phyloP scores from a whole-genome alignment of 2,113 vertebrate species.

The Nothoprocta perdicaria region DNA sequence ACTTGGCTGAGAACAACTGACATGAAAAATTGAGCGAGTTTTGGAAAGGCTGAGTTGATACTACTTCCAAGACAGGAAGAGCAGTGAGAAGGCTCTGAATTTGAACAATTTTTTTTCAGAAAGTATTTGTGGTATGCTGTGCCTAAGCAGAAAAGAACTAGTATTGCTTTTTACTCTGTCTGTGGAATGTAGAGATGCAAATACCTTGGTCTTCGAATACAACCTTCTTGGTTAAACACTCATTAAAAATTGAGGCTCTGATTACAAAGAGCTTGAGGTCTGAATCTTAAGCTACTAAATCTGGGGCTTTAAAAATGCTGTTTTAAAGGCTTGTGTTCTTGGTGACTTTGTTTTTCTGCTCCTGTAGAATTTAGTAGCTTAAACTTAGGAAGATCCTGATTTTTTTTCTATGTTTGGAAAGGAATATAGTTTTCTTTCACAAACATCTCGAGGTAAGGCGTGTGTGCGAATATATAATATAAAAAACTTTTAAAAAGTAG shows the following conservation, averaged over 20 bases:
- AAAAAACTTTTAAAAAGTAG: not conserved
- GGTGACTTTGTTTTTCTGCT: accelerated
- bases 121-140: not conserved
- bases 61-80: accelerated
- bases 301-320: not conserved
- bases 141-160: not conserved
- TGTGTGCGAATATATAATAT: no score
- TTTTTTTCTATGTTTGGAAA: not conserved
- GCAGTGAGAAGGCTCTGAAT: not conserved
- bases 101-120: not conserved
- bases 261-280: not conserved
- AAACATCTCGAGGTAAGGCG: not conserved
- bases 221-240: not conserved
- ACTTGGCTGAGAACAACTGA: not conserved
- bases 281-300: not conserved
- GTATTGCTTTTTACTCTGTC: not conserved
- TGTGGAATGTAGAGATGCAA: not conserved
- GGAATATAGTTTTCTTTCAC: accelerated
- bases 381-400: no score
- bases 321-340: not conserved
- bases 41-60: no score
- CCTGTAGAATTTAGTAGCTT: accelerated
- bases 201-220: not conserved
- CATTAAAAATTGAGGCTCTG: not conserved
- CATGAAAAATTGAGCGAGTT: not conserved